Percentiles rank a stretch among this genome's conserved stretches.
Evolutionary conservation across 2,113 vertebrate genomes (phyloP).

Genomic region (Brachyistius frenatus): DNA sequence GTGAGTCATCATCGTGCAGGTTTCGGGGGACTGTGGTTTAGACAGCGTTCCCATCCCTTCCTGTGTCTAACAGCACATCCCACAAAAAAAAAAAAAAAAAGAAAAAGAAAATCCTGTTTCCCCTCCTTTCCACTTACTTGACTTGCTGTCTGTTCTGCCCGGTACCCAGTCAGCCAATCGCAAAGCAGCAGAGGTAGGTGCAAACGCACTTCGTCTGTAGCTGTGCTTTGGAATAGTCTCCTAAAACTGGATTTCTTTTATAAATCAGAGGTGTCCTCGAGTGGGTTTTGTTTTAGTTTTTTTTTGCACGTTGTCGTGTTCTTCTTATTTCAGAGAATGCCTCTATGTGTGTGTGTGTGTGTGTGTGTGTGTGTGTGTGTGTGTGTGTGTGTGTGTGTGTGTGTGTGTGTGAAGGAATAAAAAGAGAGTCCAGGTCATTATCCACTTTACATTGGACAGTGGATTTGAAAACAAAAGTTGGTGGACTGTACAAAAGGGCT

Average conservation of each 20-base stretch:
- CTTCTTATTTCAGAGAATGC: not conserved
- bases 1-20: not conserved
- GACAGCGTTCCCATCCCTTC: slow-evolving; percentile 35
- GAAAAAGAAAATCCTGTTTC: slow-evolving; percentile 4
- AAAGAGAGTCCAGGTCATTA: slow-evolving; percentile 34
- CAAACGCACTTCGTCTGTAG: slow-evolving; percentile 67
- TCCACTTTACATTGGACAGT: slow-evolving; percentile 48
- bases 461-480: slow-evolving; percentile 67
- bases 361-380: not conserved
- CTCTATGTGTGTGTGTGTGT: not conserved
- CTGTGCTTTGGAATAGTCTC: slow-evolving; percentile 54
- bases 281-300: not conserved
- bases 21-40: slow-evolving; percentile 5
- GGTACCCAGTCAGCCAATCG: slow-evolving; percentile 83
- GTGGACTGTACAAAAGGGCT: slow-evolving; percentile 43
- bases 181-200: slow-evolving; percentile 51
- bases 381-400: not conserved
- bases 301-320: not conserved
- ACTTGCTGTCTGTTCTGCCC: slow-evolving; percentile 80
- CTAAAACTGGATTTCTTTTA: slow-evolving; percentile 33
- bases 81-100: not conserved
- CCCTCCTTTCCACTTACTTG: slow-evolving; percentile 53
- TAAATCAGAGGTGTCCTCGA: slow-evolving; percentile 18
- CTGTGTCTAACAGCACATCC: slow-evolving; percentile 33
- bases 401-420: not conserved